Evolutionary conservation across 23 tunicate genomes (phyloP).

Genomic region (Aplidium turbinatum): DNA sequence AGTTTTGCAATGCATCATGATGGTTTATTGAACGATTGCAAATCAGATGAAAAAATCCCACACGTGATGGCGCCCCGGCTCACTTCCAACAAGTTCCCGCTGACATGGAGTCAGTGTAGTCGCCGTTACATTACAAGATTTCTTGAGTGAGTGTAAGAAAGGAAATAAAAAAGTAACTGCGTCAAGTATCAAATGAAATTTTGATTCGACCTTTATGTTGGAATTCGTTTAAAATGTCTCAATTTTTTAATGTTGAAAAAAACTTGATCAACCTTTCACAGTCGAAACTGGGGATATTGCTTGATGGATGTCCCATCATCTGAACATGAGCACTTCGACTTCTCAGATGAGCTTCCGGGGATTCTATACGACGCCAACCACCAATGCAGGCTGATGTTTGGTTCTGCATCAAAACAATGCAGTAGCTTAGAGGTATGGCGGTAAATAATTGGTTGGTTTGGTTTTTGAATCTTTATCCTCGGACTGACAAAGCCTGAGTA

Average conservation of each 20-base stretch:
- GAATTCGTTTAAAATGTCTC: no score
- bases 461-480: no score
- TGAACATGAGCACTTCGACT: conserved; percentile 34
- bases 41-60: conserved; percentile 56
- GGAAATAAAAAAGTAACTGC: no score
- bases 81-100: conserved; percentile 83
- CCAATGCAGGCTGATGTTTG: conserved; percentile 84
- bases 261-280: conserved; percentile 32
- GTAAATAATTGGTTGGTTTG: no score
- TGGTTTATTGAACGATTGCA: conserved; percentile 73
- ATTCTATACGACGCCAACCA: conserved; percentile 75
- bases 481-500: no score
- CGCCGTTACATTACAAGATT: conserved; percentile 80
- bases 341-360: conserved; percentile 67
- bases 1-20: conserved; percentile 96
- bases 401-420: conserved; percentile 65
- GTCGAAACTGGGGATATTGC: conserved; percentile 93
- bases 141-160: conserved; percentile 67
- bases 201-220: no score
- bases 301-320: conserved; percentile 67
- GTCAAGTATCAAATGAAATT: no score
- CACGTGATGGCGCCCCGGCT: conserved; percentile 87
- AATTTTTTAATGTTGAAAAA: no score
- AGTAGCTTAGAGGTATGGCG: conserved; percentile 59
- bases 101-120: conserved; percentile 91